Evolutionary conservation across 1,140 invertebrate species (phyloP), one percentile per base, ranked within the genome.

Genomic region (Anastatus disparis): DNA sequence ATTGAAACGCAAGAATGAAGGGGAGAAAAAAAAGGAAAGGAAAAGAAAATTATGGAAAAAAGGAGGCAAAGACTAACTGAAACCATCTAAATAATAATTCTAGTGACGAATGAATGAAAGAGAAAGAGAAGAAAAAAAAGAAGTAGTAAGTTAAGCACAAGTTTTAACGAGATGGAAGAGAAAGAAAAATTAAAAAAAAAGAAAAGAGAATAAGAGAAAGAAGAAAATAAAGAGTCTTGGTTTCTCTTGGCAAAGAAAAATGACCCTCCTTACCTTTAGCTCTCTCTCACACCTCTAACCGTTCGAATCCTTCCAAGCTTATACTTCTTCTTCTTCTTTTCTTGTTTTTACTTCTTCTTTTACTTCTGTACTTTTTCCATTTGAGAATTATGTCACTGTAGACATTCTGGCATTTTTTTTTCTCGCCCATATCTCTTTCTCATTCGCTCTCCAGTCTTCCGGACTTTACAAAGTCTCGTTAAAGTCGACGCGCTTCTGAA

Each of bases 1-100:
- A 59, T 56, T 71, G 76, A 70, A 72, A 67, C 70, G 9, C 10
- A 17, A 13, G 22, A 2, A 26, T 46, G 8, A n/a, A 15, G n/a
- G n/a, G 73, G 61, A 71, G 71, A 53, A 24, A 48, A 71, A 27
- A 13, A 20, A 2, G 35, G 59, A 20, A 31, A 20, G n/a, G 27
- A 52, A 53, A 15, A n/a, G 46, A 4, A 52, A 40, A n/a, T n/a
- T n/a, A n/a, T n/a, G 44, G 2, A 17, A 52, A n/a, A 69, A 52
- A 68, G 48, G 48, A 26, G 26, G 53, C 22, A 31, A 69, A 42
- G 59, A 29, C 29, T 17, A 22, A 29, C 1, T 50, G 76, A 79
- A 81, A 81, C 76, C 77, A 78, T 78, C 76, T 77, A 82, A 82
- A 82, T 83, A 81, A 80, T 81, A 82, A 81, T 81, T 82, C 72